A percentile compares a stretch with the other conserved stretches of the same genome.
These are phyloP conservation scores for Lycocorax pyrrhopterus DNA, from an alignment of 2,113 vertebrate species.

Conservation along the genomic window DNA sequence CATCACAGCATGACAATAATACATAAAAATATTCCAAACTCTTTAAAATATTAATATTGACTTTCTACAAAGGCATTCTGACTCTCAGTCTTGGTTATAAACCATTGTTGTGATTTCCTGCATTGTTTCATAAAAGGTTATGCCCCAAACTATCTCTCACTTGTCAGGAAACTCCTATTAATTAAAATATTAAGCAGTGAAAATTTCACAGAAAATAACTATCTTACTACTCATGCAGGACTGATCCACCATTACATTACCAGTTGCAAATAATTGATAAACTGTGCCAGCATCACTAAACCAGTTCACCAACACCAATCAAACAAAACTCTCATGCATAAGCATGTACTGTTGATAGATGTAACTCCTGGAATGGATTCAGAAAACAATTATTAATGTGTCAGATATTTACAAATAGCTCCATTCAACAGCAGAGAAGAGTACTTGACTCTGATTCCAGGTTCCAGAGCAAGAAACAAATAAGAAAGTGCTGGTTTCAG, in stretches of 20 bases:
- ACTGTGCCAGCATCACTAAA: not conserved
- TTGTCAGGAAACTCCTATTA: not conserved
- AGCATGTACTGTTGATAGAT: not conserved
- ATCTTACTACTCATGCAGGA: not conserved
- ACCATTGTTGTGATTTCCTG: not conserved
- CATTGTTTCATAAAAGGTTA: not conserved
- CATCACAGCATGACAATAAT: not conserved
- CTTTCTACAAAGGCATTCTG: not conserved
- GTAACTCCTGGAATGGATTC: constrained; percentile 30
- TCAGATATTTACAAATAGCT: constrained; percentile 3
- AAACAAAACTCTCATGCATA: not conserved
- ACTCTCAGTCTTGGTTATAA: not conserved
- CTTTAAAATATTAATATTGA: not conserved
- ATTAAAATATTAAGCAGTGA: not conserved
- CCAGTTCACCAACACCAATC: not conserved
- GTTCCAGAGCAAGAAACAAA: not conserved
- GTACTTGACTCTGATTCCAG: constrained; percentile 3
- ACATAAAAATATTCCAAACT: not conserved
- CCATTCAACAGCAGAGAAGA: not conserved
- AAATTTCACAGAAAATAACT: not conserved
- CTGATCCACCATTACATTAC: not conserved
- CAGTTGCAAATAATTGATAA: constrained; percentile 7
- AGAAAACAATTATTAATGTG: not conserved
- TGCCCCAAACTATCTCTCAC: not conserved
- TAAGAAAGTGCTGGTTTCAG: not conserved